Evolutionary conservation across 2,113 vertebrate genomes (phyloP).

Genomic region (Ammodytes marinus): DNA sequence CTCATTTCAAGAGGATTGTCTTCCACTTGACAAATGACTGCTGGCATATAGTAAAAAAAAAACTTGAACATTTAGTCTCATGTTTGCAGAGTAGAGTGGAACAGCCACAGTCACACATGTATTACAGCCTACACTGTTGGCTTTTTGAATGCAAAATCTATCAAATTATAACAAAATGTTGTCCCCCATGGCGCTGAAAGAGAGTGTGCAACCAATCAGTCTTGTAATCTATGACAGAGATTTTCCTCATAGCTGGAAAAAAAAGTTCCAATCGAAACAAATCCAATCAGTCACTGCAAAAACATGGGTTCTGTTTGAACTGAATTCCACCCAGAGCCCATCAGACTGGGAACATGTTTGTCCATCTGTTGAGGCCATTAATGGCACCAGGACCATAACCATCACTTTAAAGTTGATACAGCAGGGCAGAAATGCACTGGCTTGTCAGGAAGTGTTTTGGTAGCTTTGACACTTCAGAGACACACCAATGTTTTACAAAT

Average conservation of each 20-base stretch:
- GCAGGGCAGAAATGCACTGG: slow-evolving; percentile 36
- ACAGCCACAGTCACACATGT: not conserved
- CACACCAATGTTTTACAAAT: slow-evolving; percentile 44
- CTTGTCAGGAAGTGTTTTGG: slow-evolving; percentile 62
- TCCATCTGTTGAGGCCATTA: slow-evolving; percentile 49
- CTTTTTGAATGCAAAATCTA: not conserved
- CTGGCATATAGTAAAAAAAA: not conserved
- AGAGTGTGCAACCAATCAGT: not conserved
- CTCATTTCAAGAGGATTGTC: not conserved
- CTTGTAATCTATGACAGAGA: not conserved
- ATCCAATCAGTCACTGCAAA: not conserved
- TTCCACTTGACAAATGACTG: not conserved
- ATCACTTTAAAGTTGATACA: slow-evolving; percentile 70
- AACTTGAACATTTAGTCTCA: not conserved
- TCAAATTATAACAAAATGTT: not conserved
- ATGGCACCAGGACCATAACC: slow-evolving; percentile 51
- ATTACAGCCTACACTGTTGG: not conserved
- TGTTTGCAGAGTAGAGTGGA: not conserved
- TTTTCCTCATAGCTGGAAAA: not conserved
- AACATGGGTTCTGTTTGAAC: slow-evolving; percentile 14
- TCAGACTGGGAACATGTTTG: slow-evolving; percentile 11
- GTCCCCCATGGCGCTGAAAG: not conserved
- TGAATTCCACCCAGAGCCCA: slow-evolving; percentile 14
- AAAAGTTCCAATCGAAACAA: slow-evolving; percentile 10
- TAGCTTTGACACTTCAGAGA: slow-evolving; percentile 57